phyloP scores from a whole-genome alignment of 2,113 vertebrate species.

The Apteryx mantelli region DNA sequence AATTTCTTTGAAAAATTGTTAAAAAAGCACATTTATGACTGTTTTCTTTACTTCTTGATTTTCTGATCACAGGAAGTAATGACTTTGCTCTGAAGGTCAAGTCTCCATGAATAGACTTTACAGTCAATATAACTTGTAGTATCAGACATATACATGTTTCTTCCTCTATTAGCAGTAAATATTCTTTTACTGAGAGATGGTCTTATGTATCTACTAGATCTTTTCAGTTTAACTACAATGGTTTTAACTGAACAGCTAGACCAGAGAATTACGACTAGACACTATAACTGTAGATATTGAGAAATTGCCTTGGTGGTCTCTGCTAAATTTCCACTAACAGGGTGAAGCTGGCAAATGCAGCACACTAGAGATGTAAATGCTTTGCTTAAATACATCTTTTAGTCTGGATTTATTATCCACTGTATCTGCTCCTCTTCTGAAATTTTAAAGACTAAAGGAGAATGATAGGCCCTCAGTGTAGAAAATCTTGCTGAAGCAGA shows the following conservation, averaged over 20 bases:
- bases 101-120: fast-evolving
- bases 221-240: neutral
- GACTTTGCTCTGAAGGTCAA: neutral
- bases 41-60: neutral
- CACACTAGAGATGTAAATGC: neutral
- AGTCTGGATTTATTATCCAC: neutral
- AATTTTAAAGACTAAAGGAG: slow-evolving; percentile 22
- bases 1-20: neutral
- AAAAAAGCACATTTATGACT: neutral
- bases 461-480: slow-evolving; percentile 16
- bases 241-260: neutral
- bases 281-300: neutral
- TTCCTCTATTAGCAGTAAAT: neutral
- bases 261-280: neutral
- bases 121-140: neutral
- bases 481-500: neutral
- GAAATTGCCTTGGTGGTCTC: neutral
- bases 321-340: neutral
- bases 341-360: neutral
- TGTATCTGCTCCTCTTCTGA: neutral
- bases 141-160: neutral
- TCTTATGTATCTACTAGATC: neutral
- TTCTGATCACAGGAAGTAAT: neutral
- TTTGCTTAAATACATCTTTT: slow-evolving; percentile 8
- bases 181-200: neutral